Percentiles rank a stretch among this genome's conserved stretches.
Conservation (phyloP, 2,888 invertebrate genomes). For the Agonopterix arenella region DNA sequence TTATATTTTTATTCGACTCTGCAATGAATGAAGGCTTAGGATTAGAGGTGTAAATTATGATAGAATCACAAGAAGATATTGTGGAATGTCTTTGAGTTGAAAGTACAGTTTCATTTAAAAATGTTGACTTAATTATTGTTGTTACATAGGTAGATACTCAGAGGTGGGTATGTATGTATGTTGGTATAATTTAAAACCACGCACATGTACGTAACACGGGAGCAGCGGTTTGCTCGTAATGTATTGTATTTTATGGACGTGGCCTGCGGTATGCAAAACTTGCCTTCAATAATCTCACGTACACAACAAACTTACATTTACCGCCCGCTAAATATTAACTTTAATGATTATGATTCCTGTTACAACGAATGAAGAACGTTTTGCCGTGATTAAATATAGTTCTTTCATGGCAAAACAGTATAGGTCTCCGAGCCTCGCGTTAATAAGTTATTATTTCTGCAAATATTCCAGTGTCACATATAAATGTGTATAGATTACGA, state of each 20-base stretch:
- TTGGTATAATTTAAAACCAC: slow-evolving; percentile 45
- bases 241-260: slow-evolving; percentile 64
- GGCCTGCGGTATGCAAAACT: slow-evolving; percentile 69
- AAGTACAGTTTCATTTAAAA: no score
- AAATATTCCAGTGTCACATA: slow-evolving; percentile 54
- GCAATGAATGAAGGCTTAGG: no score
- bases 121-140: no score
- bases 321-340: slow-evolving; percentile 18
- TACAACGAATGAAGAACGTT: no score
- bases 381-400: neutral
- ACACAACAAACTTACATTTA: slow-evolving; percentile 41
- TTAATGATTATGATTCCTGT: slow-evolving; percentile 15
- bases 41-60: no score
- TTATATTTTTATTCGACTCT: no score
- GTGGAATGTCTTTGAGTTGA: no score
- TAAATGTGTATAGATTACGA: slow-evolving; percentile 39
- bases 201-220: slow-evolving; percentile 62
- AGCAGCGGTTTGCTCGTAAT: slow-evolving; percentile 57
- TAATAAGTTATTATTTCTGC: slow-evolving; percentile 54
- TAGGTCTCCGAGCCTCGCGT: slow-evolving; percentile 41
- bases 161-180: slow-evolving; percentile 20
- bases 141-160: no score
- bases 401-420: slow-evolving; percentile 16
- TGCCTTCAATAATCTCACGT: slow-evolving; percentile 59
- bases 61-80: no score